Percentiles rank a stretch among this genome's conserved stretches.
phyloP scores from a whole-genome alignment of 2,888 invertebrate genomes.

The Agrotis exclamationis region DNA sequence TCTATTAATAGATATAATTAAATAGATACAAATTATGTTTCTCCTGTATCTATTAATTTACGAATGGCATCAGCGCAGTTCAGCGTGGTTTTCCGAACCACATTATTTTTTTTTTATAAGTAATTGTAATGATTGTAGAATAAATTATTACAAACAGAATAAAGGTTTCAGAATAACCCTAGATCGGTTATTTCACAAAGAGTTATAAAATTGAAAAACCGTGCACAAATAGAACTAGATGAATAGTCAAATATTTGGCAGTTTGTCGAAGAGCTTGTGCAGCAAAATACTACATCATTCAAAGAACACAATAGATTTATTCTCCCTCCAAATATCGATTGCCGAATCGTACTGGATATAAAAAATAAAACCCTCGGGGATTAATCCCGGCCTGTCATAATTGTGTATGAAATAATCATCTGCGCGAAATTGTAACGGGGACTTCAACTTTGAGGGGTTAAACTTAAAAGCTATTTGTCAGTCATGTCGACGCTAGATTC shows the following conservation, averaged over 20 bases:
- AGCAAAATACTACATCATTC: conserved; percentile 43
- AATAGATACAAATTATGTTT: neutral
- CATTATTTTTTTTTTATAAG: too few species aligned
- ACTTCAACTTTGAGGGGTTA: conserved; percentile 63
- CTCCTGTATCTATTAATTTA: neutral
- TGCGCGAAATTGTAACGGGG: conserved; percentile 67
- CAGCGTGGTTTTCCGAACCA: neutral
- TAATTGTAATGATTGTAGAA: too few species aligned
- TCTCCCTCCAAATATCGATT: conserved; percentile 70
- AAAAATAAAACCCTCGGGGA: conserved; percentile 77
- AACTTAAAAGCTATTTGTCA: conserved; percentile 69
- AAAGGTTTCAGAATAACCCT: conserved; percentile 13
- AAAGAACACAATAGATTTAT: conserved; percentile 64
- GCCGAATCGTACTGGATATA: conserved; percentile 65
- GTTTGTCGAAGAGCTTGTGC: conserved; percentile 33
- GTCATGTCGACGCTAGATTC: conserved; percentile 61
- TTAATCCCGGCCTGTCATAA: conserved; percentile 79
- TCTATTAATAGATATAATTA: neutral
- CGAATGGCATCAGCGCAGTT: neutral
- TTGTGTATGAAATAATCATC: conserved; percentile 81
- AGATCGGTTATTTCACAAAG: neutral
- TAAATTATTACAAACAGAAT: neutral
- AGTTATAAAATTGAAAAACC: conserved; percentile 5
- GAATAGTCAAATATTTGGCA: conserved; percentile 58
- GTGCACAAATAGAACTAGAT: conserved; percentile 49